Conservation (phyloP, 2,797 vertebrate species). For the Kryptopterus vitreolus region DNA sequence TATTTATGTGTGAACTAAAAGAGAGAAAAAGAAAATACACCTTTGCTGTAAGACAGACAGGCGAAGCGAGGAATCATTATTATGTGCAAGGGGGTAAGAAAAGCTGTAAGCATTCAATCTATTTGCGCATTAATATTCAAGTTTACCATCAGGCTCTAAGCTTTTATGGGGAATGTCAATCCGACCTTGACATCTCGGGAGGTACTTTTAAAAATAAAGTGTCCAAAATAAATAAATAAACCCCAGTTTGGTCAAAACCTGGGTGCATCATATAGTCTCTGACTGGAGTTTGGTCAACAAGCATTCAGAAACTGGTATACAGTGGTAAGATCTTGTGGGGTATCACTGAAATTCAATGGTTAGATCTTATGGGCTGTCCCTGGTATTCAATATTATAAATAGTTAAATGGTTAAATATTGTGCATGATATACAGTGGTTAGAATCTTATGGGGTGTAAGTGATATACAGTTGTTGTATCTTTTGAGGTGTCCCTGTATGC, state of each 20-base stretch:
- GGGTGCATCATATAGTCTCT: not conserved
- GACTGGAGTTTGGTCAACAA: not conserved
- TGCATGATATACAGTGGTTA: too few relatives aligned
- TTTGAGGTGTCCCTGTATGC: too few relatives aligned
- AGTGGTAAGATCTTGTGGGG: too few relatives aligned
- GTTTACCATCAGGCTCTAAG: not conserved
- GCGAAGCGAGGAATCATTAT: constrained; percentile 51
- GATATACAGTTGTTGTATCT: too few relatives aligned
- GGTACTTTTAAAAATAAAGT: not conserved
- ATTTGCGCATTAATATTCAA: constrained; percentile 4
- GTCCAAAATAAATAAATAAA: not conserved
- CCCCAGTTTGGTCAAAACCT: not conserved
- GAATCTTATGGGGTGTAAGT: too few relatives aligned
- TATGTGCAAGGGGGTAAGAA: constrained; percentile 30
- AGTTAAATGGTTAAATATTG: too few relatives aligned
- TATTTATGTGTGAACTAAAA: constrained; percentile 23
- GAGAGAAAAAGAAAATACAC: not conserved
- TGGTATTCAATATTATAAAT: too few relatives aligned
- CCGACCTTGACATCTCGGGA: not conserved
- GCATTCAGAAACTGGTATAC: not conserved
- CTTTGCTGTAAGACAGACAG: constrained; percentile 18
- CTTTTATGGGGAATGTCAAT: constrained; percentile 6
- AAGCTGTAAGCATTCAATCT: not conserved
- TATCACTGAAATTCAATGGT: too few relatives aligned
- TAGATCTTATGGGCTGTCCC: too few relatives aligned